Conservation (phyloP, 1,140 invertebrate species). For the Zaprionus ornatus region DNA sequence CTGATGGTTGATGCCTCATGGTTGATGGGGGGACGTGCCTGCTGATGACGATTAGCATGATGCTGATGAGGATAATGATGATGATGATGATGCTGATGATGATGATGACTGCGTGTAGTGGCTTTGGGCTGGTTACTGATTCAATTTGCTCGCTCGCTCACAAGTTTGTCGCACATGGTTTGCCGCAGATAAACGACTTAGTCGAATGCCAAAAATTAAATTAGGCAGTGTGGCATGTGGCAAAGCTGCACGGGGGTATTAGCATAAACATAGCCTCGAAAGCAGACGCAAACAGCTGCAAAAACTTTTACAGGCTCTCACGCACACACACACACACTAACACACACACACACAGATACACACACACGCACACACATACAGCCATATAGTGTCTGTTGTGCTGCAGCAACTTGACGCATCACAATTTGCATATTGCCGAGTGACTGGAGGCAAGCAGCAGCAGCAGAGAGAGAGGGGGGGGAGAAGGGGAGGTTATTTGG, state of each 20-base stretch:
- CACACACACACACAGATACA: neutral
- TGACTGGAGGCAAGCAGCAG: neutral
- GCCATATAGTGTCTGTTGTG: neutral
- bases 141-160: slow-evolving; percentile 57
- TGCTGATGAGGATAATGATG: neutral
- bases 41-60: neutral
- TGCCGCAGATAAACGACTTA: slow-evolving; percentile 75
- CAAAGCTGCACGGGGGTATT: slow-evolving; percentile 34
- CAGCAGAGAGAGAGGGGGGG: neutral
- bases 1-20: neutral
- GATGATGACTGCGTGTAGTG: slow-evolving; percentile 21
- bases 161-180: slow-evolving; percentile 48
- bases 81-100: slow-evolving; percentile 12
- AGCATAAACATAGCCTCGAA: slow-evolving; percentile 43
- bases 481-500: slow-evolving; percentile 13
- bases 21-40: slow-evolving; percentile 10
- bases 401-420: slow-evolving; percentile 42
- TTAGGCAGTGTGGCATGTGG: slow-evolving; percentile 51
- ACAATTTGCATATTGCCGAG: slow-evolving; percentile 72
- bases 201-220: slow-evolving; percentile 66
- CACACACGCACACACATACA: slow-evolving; percentile 1
- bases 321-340: neutral
- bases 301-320: slow-evolving; percentile 38
- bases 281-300: slow-evolving; percentile 1
- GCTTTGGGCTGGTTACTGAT: slow-evolving; percentile 58